Conservation (phyloP, 2,888 invertebrate genomes). For the Leptopilina syphax region DNA sequence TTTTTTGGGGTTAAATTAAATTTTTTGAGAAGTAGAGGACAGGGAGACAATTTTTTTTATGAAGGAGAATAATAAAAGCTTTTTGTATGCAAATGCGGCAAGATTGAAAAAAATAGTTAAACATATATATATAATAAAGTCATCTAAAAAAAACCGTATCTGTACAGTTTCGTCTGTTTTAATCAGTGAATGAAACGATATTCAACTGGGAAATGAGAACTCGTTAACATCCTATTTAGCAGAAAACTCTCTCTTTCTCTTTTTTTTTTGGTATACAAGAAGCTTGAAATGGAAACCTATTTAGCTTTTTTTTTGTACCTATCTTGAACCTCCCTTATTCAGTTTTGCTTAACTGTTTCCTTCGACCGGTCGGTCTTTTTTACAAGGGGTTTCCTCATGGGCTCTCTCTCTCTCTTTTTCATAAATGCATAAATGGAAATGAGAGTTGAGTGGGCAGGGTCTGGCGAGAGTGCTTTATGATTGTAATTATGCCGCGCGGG, state of each 20-base stretch:
- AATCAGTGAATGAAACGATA: slow-evolving; percentile 25
- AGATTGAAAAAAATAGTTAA: not conserved
- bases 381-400: not conserved
- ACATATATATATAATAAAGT: no score
- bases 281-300: not conserved
- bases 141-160: not conserved
- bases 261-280: no score
- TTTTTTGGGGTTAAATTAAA: no score
- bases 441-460: slow-evolving; percentile 12
- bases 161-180: not conserved
- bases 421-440: slow-evolving; percentile 34
- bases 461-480: slow-evolving; percentile 58
- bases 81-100: not conserved
- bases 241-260: not conserved
- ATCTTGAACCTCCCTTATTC: not conserved
- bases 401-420: slow-evolving; percentile 28
- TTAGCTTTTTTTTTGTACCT: slow-evolving; percentile 5
- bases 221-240: slow-evolving; percentile 39
- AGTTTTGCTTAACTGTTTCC: slow-evolving; percentile 14
- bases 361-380: not conserved
- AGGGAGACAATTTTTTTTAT: not conserved
- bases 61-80: not conserved
- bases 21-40: no score
- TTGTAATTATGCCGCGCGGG: slow-evolving; percentile 60
- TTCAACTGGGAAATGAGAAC: slow-evolving; percentile 12